Conservation (phyloP, 2,113 vertebrate species). For the Malurus cyaneus region DNA sequence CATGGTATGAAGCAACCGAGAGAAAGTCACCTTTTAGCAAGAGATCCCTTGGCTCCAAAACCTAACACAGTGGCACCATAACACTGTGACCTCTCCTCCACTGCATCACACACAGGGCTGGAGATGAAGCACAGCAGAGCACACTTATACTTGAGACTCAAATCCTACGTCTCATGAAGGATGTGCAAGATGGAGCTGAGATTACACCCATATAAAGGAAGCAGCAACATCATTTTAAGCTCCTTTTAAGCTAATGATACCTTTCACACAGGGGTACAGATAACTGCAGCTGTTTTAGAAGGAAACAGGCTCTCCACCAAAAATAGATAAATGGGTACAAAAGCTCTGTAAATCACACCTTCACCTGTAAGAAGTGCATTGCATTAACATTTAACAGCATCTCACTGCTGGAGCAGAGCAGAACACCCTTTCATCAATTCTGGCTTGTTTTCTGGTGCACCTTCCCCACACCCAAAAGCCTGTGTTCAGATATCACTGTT, state of each 20-base stretch:
- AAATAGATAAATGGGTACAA: not conserved
- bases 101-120: not conserved
- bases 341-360: not conserved
- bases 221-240: not conserved
- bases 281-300: not conserved
- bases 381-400: not conserved
- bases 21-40: not conserved
- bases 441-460: not conserved
- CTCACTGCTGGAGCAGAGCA: not conserved
- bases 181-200: not conserved
- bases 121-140: not conserved
- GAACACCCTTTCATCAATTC: not conserved
- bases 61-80: not conserved
- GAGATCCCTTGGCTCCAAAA: not conserved
- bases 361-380: not conserved
- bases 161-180: not conserved
- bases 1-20: not conserved
- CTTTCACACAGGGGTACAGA: not conserved
- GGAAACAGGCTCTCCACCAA: not conserved
- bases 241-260: not conserved
- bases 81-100: not conserved
- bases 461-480: not conserved
- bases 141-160: not conserved
- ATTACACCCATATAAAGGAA: rapidly evolving
- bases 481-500: not conserved